These are phyloP conservation scores for Cremastobaeus sp. DNA, from an alignment of 2,888 invertebrate species.

Conservation along the genomic window DNA sequence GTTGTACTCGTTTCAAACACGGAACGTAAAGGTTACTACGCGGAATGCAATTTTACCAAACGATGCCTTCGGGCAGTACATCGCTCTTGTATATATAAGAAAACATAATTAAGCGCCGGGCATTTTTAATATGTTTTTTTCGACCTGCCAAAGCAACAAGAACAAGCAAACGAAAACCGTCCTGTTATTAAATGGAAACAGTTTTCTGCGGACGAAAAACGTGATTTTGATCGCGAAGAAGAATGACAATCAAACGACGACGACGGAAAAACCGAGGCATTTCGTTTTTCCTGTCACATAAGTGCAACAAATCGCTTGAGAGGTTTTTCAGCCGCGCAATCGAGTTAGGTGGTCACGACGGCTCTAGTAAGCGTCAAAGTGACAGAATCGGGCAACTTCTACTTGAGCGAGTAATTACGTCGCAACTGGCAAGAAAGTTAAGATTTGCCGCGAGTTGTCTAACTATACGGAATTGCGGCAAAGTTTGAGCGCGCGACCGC, in stretches of 20 bases:
- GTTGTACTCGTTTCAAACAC: constrained; percentile 34
- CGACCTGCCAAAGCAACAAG: too few species aligned
- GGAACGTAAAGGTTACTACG: constrained; percentile 45
- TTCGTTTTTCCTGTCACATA: constrained; percentile 12
- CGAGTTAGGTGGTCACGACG: constrained; percentile 35
- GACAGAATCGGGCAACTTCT: constrained; percentile 48
- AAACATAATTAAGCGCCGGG: constrained; percentile 48
- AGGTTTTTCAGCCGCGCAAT: constrained; percentile 22
- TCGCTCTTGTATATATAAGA: constrained; percentile 46
- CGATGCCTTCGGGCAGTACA: constrained; percentile 50
- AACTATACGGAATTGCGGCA: constrained; percentile 49
- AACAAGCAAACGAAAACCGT: constrained; percentile 13
- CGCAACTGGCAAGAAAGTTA: constrained; percentile 43
- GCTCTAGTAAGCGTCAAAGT: constrained; percentile 31
- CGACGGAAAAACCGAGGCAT: too few species aligned
- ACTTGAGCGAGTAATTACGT: constrained; percentile 48
- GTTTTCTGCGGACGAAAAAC: constrained; percentile 14
- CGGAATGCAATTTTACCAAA: constrained; percentile 54
- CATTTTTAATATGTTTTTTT: constrained; percentile 24
- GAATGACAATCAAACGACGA: neutral
- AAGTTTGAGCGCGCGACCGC: constrained; percentile 48
- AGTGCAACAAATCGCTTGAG: neutral
- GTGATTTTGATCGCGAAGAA: constrained; percentile 7
- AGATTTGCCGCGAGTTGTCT: constrained; percentile 50
- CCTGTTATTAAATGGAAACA: constrained; percentile 22